These are phyloP conservation scores for Lacerta agilis DNA, from an alignment of 2,797 vertebrate species.

Conservation along the genomic window DNA sequence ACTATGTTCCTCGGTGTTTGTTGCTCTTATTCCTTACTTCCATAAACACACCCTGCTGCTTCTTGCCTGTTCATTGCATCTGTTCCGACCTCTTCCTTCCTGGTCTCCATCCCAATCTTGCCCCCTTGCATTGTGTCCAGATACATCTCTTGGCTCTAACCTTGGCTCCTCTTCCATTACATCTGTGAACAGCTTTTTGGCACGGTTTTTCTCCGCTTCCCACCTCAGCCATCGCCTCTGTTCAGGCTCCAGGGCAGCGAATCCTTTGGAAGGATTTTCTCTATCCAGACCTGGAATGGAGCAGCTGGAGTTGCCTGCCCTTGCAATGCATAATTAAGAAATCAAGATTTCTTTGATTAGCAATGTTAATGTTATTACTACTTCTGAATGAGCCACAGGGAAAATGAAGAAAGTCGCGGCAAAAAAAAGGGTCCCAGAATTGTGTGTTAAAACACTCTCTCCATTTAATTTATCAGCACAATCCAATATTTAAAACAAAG, in stretches of 20 bases:
- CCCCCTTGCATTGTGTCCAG: not conserved
- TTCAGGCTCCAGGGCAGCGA: not conserved
- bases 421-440: slow-evolving; percentile 53
- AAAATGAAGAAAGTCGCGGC: slow-evolving; percentile 27
- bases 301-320: not conserved
- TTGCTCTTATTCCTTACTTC: not conserved
- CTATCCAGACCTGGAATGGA: not conserved
- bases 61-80: not conserved
- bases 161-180: not conserved
- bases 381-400: slow-evolving; percentile 49
- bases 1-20: not conserved
- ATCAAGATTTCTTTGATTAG: slow-evolving; percentile 1
- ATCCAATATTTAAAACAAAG: slow-evolving; percentile 79
- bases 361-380: slow-evolving; percentile 54
- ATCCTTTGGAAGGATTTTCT: slow-evolving; percentile 2
- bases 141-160: not conserved
- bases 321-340: slow-evolving; percentile 15
- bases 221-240: not conserved
- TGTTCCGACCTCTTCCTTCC: not conserved
- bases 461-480: slow-evolving; percentile 68
- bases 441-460: slow-evolving; percentile 66
- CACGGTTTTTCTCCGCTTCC: too few species aligned
- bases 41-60: not conserved
- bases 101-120: not conserved
- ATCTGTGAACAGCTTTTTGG: not conserved